These are phyloP conservation scores for Mesochorus sp. DNA, from an alignment of 2,888 invertebrate species.

Conservation along the genomic window DNA sequence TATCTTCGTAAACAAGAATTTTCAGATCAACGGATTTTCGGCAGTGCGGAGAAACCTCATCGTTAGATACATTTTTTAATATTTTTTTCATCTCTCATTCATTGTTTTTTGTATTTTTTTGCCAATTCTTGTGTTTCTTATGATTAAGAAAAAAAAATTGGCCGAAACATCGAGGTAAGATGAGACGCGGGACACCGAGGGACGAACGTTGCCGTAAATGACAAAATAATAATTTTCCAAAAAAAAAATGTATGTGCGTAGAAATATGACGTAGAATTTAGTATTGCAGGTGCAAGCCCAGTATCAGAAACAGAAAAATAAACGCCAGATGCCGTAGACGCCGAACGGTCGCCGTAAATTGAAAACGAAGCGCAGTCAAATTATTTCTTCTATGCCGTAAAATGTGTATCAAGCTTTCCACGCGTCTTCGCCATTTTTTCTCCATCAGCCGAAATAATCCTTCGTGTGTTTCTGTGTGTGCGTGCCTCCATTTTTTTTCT, in stretches of 20 bases:
- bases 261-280: not conserved
- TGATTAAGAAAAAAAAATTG: not conserved
- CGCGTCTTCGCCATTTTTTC: not conserved
- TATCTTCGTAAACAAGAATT: too few relatives aligned
- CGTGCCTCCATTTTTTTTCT: not conserved
- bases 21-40: too few relatives aligned
- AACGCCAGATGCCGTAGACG: slow-evolving; percentile 50
- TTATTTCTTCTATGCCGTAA: slow-evolving; percentile 12
- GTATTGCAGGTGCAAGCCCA: slow-evolving; percentile 53
- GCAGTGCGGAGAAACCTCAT: too few relatives aligned
- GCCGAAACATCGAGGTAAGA: too few relatives aligned
- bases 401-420: slow-evolving; percentile 16
- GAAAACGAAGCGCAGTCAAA: slow-evolving; percentile 25
- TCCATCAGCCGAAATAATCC: not conserved
- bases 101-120: not conserved
- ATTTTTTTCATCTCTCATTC: slow-evolving; percentile 6
- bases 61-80: too few relatives aligned
- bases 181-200: slow-evolving; percentile 9
- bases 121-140: slow-evolving; percentile 4
- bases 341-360: slow-evolving; percentile 28
- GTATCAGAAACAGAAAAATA: slow-evolving; percentile 43
- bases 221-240: too few relatives aligned
- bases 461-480: not conserved
- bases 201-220: too few relatives aligned
- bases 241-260: not conserved